Evolutionary conservation across 2,797 vertebrate species (phyloP).

Genomic region (Rallus crepitans): DNA sequence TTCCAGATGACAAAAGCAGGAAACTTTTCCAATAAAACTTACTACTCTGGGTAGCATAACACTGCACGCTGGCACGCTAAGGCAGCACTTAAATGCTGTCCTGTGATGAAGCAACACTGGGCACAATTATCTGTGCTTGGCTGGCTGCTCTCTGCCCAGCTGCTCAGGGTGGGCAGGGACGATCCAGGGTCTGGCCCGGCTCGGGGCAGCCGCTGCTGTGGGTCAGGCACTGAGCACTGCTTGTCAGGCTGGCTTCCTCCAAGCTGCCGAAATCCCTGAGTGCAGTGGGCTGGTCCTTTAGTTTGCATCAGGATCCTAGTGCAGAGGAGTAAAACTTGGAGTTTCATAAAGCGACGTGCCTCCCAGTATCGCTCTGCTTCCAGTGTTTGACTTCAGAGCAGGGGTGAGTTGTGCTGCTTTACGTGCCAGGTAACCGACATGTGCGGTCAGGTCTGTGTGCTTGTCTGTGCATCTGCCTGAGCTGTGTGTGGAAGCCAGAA

Average conservation of each 20-base stretch:
- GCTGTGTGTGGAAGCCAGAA: neutral
- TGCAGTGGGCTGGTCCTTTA: neutral
- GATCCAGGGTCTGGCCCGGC: neutral
- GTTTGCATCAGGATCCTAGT: neutral
- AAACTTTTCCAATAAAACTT: neutral
- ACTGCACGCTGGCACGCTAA: fast-evolving
- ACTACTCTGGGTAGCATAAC: neutral
- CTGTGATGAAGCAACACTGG: neutral
- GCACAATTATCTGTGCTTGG: neutral
- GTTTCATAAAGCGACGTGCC: fast-evolving
- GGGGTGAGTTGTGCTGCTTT: neutral
- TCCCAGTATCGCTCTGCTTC: neutral
- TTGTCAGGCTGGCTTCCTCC: neutral
- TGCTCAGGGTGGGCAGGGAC: fast-evolving
- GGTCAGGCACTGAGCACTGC: fast-evolving
- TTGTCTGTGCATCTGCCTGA: neutral
- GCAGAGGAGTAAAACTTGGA: neutral
- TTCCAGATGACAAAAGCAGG: neutral
- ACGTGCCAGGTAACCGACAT: neutral
- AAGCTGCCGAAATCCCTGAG: neutral
- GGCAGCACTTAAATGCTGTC: neutral
- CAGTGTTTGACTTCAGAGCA: neutral
- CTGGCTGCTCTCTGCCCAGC: neutral
- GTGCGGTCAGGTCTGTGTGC: fast-evolving
- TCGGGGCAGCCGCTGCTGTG: fast-evolving